Evolutionary conservation across 2,888 invertebrate genomes (phyloP), one percentile per base, ranked within the genome.

Genomic region (Habroteleia sp.): DNA sequence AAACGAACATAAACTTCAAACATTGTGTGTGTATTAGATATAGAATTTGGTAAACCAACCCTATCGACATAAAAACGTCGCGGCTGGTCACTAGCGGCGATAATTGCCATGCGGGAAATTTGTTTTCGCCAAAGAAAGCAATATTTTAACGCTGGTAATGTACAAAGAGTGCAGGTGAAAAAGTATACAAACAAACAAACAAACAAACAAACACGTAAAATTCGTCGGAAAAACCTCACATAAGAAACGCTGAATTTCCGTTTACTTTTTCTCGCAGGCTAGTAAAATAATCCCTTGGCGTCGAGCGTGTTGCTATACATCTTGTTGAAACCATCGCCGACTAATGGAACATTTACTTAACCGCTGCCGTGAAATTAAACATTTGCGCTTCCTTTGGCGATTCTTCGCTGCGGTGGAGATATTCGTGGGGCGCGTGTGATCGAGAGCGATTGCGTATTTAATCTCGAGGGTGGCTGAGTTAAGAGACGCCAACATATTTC

Each of bases 271-370:
- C 56, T 41, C 31, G 41, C 31, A 20, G 37, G 56, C 56, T 29
- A 41, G 56, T 56, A 41, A 56, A 56, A 56, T 56, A 56, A 41
- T 56, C 31, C 56, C 31, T 56, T 13, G 20, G 29, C 29, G 58
- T 41, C 31, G 41, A 56, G 56, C 56, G 42, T 31, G 41, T 56
- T 31, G 29, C 56, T 31, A 56, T 44, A 58, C 35, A 33, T 58
- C 58, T 58, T 58, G 33, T 35, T 56, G 44, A 42, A 58, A 44
- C 58, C 44, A 42, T 42, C 42, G 58, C 16, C 23, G 44, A 44
- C 58, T 58, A 58, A 58, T 58, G 58, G 58, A 58, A 58, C 58
- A 44, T 54, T 41, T 54, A 41, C 54, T 54, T 54, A 54, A 41
- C 41, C 54, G 54, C 39, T 35, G 39, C 54, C 20, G 29, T 27